A percentile compares a stretch with the other conserved stretches of the same genome.
Conservation (phyloP, 2,888 invertebrate species). For the Molorchus minor region DNA sequence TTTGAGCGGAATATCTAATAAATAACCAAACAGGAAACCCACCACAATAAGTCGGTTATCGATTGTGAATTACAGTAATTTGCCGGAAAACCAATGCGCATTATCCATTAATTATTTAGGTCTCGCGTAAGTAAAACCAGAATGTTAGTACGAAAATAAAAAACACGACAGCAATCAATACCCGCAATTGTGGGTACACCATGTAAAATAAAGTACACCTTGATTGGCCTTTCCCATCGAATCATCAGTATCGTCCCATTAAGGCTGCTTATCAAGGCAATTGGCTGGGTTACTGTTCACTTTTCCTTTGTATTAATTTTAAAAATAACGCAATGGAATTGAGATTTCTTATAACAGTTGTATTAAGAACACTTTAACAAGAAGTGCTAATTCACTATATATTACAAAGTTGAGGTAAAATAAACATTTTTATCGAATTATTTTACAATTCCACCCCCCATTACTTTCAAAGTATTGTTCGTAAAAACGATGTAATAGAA, state of each 20-base stretch:
- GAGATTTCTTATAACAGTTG: too few species aligned
- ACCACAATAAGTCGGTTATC: conserved; percentile 46
- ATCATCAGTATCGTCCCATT: neutral
- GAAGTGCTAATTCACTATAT: too few species aligned
- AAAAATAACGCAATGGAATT: too few species aligned
- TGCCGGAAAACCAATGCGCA: conserved; percentile 57
- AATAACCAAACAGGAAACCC: conserved; percentile 53
- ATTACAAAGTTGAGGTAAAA: too few species aligned
- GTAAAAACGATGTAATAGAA: too few species aligned
- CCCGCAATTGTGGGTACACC: conserved; percentile 28
- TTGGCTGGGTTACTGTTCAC: neutral
- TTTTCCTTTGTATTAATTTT: too few species aligned
- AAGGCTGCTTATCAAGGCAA: neutral
- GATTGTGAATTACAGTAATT: conserved; percentile 57
- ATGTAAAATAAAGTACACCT: conserved; percentile 2
- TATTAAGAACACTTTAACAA: too few species aligned
- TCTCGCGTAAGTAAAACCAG: conserved; percentile 26
- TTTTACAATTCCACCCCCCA: too few species aligned
- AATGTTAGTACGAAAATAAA: conserved; percentile 34
- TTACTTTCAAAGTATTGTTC: too few species aligned
- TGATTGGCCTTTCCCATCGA: too few species aligned
- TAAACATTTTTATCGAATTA: too few species aligned
- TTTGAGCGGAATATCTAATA: conserved; percentile 53
- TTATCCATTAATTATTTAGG: conserved; percentile 55
- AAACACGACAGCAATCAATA: conserved; percentile 34